Evolutionary conservation across 2,797 vertebrate species (phyloP), one percentile per base, ranked within the genome.

Genomic region (Antennarius maculatus): DNA sequence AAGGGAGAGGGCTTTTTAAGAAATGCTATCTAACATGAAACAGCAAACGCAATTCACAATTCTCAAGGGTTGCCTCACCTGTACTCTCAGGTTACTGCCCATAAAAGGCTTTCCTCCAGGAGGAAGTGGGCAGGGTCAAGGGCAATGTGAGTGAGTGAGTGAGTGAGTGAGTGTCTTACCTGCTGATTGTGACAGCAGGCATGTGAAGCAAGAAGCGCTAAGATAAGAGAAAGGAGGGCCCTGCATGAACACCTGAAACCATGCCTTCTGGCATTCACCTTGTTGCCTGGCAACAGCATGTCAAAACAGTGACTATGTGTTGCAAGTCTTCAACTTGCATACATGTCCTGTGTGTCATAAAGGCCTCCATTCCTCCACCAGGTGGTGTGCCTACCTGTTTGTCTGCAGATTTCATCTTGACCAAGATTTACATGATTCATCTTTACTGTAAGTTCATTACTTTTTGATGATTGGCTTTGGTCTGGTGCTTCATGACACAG

Each of bases 61-160:
- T 66, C 12, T n/a, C 3, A 41, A 34, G 10, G 9, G 28, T 11
- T n/a, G 27, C 4, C 18, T 61, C 66, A 82, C 82, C 79, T 84
- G 72, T 7, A 46, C 0, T 0, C 23, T 27, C 50, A 61, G 11
- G 27, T 48, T 15, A 11, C 72, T 84, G 81, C 58, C 92, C 88
- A 85, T 91, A 91, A 64, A 88, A 87, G 88, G 87, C 53, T 54
- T 68, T 59, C 55, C 55, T 88, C 79, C 72, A 2, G 62, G 50
- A 55, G 59, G 73, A 87, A 81, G 56, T 61, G 77, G 74, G 72
- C 13, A 47, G 6, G 39, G 18, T 23, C n/a, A 50, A 1, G 4
- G 31, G 17, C 39, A 12, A n/a, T 2, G 1, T 5, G 18, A 17
- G 17, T 14, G 8, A 46, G 46, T 4, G 2, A 39, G 59, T 27